phyloP scores from a whole-genome alignment of 2,797 vertebrate genomes.

The Hoplostethus atlanticus region DNA sequence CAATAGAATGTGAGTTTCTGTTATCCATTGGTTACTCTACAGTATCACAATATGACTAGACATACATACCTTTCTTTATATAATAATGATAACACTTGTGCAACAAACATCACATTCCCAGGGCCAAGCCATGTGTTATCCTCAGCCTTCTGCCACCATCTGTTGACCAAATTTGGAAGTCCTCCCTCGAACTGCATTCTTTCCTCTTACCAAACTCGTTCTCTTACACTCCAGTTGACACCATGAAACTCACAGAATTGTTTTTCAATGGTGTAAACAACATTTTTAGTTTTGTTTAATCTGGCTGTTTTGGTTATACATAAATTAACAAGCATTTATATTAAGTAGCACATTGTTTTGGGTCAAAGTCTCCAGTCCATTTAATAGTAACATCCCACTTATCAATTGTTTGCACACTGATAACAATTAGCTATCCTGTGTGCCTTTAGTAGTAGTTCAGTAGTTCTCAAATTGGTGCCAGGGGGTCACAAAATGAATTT shows the following conservation, averaged over 20 bases:
- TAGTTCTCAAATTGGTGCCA: too few relatives aligned
- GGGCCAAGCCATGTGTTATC: slow-evolving; percentile 32
- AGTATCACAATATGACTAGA: slow-evolving; percentile 12
- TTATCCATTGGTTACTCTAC: neutral
- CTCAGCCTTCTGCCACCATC: slow-evolving; percentile 78
- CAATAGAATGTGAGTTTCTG: neutral
- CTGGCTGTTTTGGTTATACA: neutral
- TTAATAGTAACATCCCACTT: too few relatives aligned
- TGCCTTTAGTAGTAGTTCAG: too few relatives aligned
- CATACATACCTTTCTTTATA: slow-evolving; percentile 21
- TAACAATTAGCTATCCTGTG: too few relatives aligned
- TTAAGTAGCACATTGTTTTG: too few relatives aligned
- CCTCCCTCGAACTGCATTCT: slow-evolving; percentile 26
- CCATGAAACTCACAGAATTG: too few relatives aligned
- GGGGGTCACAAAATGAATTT: too few relatives aligned
- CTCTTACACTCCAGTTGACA: slow-evolving; percentile 30
- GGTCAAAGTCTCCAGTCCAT: too few relatives aligned
- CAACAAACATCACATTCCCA: slow-evolving; percentile 4
- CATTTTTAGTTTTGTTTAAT: slow-evolving; percentile 29
- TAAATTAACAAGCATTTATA: too few relatives aligned
- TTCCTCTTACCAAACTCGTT: slow-evolving; percentile 9
- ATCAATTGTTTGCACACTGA: too few relatives aligned
- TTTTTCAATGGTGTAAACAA: slow-evolving; percentile 26
- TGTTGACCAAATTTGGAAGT: slow-evolving; percentile 77
- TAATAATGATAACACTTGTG: slow-evolving; percentile 33